Evolutionary conservation across 1,140 invertebrate species (phyloP).

Genomic region (Spodoptera litura): DNA sequence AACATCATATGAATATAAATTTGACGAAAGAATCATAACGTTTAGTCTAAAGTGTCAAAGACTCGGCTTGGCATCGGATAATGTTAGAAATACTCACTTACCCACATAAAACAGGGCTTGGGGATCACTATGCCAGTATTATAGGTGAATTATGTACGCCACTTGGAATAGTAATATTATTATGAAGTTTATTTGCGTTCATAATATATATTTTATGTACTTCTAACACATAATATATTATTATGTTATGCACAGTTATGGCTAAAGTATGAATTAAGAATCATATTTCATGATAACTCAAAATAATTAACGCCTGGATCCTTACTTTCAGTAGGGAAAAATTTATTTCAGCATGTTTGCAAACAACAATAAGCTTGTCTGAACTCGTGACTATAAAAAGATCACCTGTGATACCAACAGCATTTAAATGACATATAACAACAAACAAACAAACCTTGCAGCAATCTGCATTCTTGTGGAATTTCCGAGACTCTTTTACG

Average conservation of each 20-base stretch:
- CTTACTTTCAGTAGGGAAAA: no score
- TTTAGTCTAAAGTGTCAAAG: constrained; percentile 15
- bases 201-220: background rate
- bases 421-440: background rate
- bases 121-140: constrained; percentile 25
- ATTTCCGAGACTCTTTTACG: constrained; percentile 8
- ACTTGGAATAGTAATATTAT: constrained; percentile 5
- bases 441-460: background rate
- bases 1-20: constrained; percentile 7
- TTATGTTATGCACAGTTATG: no score
- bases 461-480: background rate
- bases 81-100: constrained; percentile 21
- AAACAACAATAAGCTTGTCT: no score
- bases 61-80: constrained; percentile 39
- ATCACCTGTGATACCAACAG: background rate
- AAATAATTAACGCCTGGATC: no score
- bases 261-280: no score
- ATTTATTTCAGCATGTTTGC: no score
- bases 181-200: background rate
- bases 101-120: constrained; percentile 17
- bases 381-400: background rate
- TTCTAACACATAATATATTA: no score
- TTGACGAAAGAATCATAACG: constrained; percentile 4
- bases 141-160: background rate
- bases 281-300: no score